phyloP scores from a whole-genome alignment of 2,888 invertebrate genomes.

The Leptinotarsa juncta region DNA sequence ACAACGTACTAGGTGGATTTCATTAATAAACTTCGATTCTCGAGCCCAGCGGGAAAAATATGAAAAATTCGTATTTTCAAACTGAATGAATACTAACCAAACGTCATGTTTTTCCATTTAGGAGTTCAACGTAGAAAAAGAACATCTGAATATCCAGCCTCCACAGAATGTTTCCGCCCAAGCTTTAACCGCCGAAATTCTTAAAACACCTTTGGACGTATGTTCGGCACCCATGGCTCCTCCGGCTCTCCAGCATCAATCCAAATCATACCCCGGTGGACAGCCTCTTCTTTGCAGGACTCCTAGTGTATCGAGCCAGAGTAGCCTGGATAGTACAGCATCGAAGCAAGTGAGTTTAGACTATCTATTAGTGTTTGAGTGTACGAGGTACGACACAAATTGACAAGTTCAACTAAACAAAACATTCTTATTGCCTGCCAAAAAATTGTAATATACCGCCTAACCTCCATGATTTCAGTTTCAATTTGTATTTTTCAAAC shows the following conservation, averaged over 20 bases:
- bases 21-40: too few species aligned
- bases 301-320: conserved; percentile 85
- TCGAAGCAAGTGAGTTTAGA: conserved; percentile 56
- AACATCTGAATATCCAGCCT: conserved; percentile 74
- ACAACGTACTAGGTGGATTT: too few species aligned
- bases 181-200: conserved; percentile 60
- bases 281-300: conserved; percentile 75
- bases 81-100: background rate
- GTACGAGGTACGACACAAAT: background rate
- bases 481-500: too few species aligned
- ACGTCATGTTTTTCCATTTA: conserved; percentile 57
- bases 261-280: conserved; percentile 71
- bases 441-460: too few species aligned
- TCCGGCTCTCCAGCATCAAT: conserved; percentile 75
- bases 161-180: conserved; percentile 66
- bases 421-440: too few species aligned
- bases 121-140: conserved; percentile 76
- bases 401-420: too few species aligned
- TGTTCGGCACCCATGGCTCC: conserved; percentile 66
- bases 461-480: too few species aligned
- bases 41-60: too few species aligned
- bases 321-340: conserved; percentile 82
- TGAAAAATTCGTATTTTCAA: too few species aligned
- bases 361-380: background rate
- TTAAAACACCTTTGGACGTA: conserved; percentile 69